phyloP scores from a whole-genome alignment of 2,797 vertebrate genomes.

The Darevskia nairensis region DNA sequence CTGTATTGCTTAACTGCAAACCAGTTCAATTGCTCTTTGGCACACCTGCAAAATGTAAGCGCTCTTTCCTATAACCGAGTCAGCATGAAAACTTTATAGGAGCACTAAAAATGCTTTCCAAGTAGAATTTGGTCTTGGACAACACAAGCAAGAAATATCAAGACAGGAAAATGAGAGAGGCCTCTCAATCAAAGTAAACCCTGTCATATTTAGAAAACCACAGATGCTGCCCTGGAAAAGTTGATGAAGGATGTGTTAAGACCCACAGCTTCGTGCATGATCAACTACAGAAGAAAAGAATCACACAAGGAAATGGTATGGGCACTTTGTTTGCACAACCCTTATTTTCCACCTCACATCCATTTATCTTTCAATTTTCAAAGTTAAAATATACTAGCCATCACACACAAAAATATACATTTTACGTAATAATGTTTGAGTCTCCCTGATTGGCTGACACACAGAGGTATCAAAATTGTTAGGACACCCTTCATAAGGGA shows the following conservation, averaged over 20 bases:
- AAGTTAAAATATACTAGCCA: neutral
- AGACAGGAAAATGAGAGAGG: neutral
- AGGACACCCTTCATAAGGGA: neutral
- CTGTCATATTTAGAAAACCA: neutral
- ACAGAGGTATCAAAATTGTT: neutral
- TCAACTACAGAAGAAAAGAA: neutral
- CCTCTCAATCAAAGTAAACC: neutral
- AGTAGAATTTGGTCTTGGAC: neutral
- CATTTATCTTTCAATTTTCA: neutral
- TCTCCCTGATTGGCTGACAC: too few relatives aligned
- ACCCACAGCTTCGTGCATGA: neutral
- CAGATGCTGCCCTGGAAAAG: neutral
- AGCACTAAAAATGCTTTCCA: neutral
- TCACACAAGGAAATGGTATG: neutral
- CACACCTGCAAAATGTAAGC: neutral
- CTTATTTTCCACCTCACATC: neutral
- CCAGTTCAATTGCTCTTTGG: neutral
- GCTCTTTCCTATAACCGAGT: neutral
- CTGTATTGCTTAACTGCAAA: neutral
- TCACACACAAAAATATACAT: neutral
- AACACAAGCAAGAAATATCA: neutral
- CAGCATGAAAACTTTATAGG: neutral
- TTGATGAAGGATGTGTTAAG: neutral
- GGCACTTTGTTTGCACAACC: neutral
- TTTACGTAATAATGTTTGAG: neutral